A percentile compares a stretch with the other conserved stretches of the same genome.
Conservation (phyloP, 2,797 vertebrate genomes). For the Gallinago nigripennis region DNA sequence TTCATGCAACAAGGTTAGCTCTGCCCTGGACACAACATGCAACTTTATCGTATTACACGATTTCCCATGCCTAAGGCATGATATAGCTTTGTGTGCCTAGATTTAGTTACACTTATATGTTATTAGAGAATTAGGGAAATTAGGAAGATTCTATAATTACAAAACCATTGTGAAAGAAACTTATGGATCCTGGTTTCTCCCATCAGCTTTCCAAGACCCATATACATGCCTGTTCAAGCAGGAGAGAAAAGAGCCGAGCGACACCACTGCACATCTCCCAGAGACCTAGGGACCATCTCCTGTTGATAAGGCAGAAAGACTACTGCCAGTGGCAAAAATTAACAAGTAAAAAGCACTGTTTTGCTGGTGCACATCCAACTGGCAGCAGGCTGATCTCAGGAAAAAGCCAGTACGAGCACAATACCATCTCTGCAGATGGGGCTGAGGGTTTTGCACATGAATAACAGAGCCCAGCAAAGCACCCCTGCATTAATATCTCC, state of each 20-base stretch:
- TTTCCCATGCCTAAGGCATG: background rate
- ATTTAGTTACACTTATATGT: background rate
- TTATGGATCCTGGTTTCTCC: background rate
- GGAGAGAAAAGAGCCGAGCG: background rate
- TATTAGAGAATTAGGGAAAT: background rate
- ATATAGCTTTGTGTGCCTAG: background rate
- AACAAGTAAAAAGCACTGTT: background rate
- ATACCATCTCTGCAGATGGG: background rate
- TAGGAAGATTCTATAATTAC: background rate
- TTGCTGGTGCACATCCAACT: background rate
- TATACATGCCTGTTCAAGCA: background rate
- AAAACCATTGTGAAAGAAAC: background rate
- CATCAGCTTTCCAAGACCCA: background rate
- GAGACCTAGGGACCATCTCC: background rate
- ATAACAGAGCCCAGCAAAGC: background rate
- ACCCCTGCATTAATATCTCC: background rate
- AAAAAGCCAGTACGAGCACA: accelerated
- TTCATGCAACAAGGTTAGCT: background rate
- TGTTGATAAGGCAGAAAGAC: background rate
- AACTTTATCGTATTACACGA: background rate
- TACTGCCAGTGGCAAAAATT: background rate
- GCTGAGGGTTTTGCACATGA: background rate
- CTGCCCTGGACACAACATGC: background rate
- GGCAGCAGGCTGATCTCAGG: background rate
- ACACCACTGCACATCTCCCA: background rate